phyloP scores from a whole-genome alignment of 2,113 vertebrate genomes.

The Dunckerocampus dactyliophorus region DNA sequence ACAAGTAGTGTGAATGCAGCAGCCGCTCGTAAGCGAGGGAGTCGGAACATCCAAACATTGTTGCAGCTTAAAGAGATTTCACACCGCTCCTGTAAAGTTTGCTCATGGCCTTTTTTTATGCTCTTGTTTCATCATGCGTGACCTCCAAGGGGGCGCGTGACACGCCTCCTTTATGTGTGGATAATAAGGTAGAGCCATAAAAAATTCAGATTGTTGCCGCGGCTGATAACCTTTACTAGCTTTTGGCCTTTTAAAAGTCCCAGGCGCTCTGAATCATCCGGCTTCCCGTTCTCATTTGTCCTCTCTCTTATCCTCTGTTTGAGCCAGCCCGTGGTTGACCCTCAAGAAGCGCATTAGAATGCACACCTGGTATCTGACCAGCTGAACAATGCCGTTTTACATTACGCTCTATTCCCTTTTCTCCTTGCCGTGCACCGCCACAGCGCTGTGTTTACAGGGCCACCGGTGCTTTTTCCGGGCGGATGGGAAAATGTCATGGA shows the following conservation, averaged over 20 bases:
- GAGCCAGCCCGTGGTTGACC: constrained; percentile 55
- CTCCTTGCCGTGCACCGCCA: constrained; percentile 49
- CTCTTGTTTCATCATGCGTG: constrained; percentile 43
- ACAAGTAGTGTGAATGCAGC: constrained; percentile 18
- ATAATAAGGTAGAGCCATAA: constrained; percentile 63
- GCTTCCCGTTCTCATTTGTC: constrained; percentile 45
- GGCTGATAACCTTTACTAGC: constrained; percentile 62
- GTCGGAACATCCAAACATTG: constrained; percentile 13
- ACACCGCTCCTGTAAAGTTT: constrained; percentile 49
- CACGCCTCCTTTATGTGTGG: constrained; percentile 47
- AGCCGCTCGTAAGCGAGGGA: constrained; percentile 22
- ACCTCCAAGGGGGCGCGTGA: constrained; percentile 26
- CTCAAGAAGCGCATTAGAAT: constrained; percentile 61
- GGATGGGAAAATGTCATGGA: constrained; percentile 68
- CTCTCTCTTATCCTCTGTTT: constrained; percentile 59
- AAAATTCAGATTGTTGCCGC: constrained; percentile 64
- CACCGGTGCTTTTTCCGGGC: constrained; percentile 43
- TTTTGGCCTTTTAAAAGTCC: constrained; percentile 69
- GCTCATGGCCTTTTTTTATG: constrained; percentile 42
- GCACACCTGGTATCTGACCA: constrained; percentile 50
- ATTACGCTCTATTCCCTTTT: constrained; percentile 58
- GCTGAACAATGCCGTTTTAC: constrained; percentile 62
- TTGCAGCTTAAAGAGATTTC: constrained; percentile 40
- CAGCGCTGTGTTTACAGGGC: constrained; percentile 64
- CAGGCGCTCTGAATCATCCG: constrained; percentile 61